Evolutionary conservation across 2,888 invertebrate genomes (phyloP).

Genomic region (Pinctada fucata): DNA sequence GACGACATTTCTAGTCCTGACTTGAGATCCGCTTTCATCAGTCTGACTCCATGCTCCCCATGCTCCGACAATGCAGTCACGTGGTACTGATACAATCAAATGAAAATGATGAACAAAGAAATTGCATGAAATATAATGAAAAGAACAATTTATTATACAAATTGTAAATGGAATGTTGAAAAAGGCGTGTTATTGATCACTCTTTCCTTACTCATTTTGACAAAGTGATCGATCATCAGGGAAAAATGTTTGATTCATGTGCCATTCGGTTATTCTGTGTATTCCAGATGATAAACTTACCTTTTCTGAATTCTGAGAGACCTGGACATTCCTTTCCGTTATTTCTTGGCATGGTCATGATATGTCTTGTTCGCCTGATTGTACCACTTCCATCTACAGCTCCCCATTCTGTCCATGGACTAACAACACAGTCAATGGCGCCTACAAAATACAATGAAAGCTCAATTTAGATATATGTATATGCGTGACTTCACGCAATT

Average conservation of each 20-base stretch:
- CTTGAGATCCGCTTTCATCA: neutral
- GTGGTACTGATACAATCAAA: neutral
- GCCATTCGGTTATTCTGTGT: too few relatives aligned
- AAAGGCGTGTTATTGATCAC: too few relatives aligned
- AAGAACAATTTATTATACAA: too few relatives aligned
- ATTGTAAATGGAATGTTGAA: too few relatives aligned
- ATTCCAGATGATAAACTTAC: neutral
- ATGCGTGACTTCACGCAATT: too few relatives aligned
- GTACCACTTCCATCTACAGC: neutral
- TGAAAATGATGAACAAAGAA: neutral
- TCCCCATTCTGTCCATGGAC: slow-evolving; percentile 13
- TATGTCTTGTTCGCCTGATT: slow-evolving; percentile 2
- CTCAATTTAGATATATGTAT: too few relatives aligned
- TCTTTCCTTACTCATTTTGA: too few relatives aligned
- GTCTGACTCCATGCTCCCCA: slow-evolving; percentile 19
- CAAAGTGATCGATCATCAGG: too few relatives aligned
- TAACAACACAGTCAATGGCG: slow-evolving; percentile 16
- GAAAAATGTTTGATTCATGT: too few relatives aligned
- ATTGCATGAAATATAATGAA: too few relatives aligned
- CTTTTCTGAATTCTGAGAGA: slow-evolving; percentile 9
- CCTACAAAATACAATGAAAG: slow-evolving; percentile 1
- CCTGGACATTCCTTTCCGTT: slow-evolving; percentile 17
- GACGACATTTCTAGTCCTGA: slow-evolving; percentile 13
- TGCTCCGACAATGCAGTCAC: slow-evolving; percentile 18
- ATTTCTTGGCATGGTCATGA: slow-evolving; percentile 6